Conservation (phyloP, 2,113 vertebrate genomes). For the Ictidomys tridecemlineatus region DNA sequence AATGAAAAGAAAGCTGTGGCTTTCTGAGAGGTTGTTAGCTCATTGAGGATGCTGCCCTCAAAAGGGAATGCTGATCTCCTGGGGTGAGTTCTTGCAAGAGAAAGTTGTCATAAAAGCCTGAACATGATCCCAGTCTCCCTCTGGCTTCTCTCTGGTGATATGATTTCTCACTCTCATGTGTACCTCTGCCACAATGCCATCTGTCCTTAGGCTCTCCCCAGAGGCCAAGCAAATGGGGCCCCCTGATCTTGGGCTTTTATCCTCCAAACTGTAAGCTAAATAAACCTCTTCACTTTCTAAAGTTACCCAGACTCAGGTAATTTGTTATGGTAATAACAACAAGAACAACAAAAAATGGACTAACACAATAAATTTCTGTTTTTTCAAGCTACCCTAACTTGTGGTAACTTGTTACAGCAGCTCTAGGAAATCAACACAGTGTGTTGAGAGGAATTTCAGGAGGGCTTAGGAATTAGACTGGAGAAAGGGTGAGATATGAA, state of each 20-base stretch:
- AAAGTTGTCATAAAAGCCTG: neutral
- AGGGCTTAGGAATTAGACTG: neutral
- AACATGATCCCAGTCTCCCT: neutral
- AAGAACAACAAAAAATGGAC: neutral
- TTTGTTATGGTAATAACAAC: neutral
- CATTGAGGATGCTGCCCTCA: neutral
- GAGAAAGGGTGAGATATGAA: neutral
- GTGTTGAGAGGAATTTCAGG: neutral
- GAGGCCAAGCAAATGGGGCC: neutral
- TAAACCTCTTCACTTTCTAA: neutral
- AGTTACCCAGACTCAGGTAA: neutral
- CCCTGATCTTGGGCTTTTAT: neutral
- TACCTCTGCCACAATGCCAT: neutral
- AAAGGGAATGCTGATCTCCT: neutral
- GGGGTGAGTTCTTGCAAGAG: neutral
- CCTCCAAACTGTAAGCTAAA: neutral
- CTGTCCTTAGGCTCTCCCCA: neutral
- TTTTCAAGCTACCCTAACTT: neutral
- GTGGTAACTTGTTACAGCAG: neutral
- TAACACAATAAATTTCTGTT: neutral
- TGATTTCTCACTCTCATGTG: neutral
- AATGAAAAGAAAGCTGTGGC: neutral
- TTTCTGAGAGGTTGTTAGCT: neutral
- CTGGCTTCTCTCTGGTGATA: neutral
- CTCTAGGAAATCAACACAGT: neutral